phyloP scores from a whole-genome alignment of 2,888 invertebrate species.

The Sarcophaga rosellei region DNA sequence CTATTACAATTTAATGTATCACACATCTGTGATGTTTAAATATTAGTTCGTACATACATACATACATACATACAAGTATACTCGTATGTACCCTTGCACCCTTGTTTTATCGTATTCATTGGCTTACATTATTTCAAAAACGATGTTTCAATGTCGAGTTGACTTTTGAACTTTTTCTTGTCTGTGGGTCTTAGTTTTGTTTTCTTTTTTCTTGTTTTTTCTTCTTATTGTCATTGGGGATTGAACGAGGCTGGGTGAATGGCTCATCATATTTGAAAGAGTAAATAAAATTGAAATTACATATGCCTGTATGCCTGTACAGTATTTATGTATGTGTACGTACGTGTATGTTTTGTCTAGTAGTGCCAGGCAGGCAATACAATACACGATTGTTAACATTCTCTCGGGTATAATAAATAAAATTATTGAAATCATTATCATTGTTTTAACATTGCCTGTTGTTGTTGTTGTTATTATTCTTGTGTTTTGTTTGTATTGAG shows the following conservation, averaged over 20 bases:
- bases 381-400: conserved; percentile 16
- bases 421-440: conserved; percentile 79
- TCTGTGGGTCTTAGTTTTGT: background rate
- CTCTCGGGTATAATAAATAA: conserved; percentile 79
- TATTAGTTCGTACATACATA: background rate
- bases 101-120: background rate
- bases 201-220: too few species aligned
- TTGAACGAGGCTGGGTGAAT: conserved; percentile 1
- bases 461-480: conserved; percentile 1
- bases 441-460: conserved; percentile 76
- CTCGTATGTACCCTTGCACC: background rate
- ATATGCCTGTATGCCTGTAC: background rate
- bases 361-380: too few species aligned
- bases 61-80: background rate
- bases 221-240: conserved; percentile 24
- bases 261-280: conserved; percentile 49
- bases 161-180: conserved; percentile 1
- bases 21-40: conserved; percentile 57
- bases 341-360: too few species aligned
- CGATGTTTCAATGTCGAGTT: conserved; percentile 12
- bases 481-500: background rate
- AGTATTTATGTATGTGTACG: too few species aligned
- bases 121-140: background rate
- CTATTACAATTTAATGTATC: conserved; percentile 38
- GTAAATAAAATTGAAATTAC: conserved; percentile 44